Evolutionary conservation across 2,113 vertebrate species (phyloP).

Genomic region (Tauraco erythrolophus): DNA sequence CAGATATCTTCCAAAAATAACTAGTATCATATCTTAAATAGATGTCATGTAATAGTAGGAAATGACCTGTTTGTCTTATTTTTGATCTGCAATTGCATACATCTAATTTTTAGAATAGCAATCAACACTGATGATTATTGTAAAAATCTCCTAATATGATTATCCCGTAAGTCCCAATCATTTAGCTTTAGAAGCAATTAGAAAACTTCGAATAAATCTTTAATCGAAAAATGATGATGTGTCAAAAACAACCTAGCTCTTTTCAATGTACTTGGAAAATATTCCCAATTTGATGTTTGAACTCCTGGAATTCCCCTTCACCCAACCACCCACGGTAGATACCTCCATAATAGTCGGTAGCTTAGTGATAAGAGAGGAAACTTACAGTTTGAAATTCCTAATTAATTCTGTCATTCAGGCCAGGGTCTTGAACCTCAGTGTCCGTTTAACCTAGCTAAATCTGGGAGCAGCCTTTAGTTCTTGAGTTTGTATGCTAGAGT

Average conservation of each 20-base stretch:
- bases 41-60: neutral
- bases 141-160: neutral
- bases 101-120: neutral
- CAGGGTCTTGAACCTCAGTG: neutral
- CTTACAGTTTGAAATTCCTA: neutral
- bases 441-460: neutral
- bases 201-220: neutral
- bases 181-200: neutral
- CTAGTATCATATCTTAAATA: neutral
- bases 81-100: neutral
- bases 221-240: neutral
- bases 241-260: neutral
- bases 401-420: neutral
- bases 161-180: fast-evolving
- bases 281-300: neutral
- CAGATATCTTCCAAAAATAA: neutral
- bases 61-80: neutral
- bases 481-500: neutral
- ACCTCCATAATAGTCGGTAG: neutral
- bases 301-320: neutral
- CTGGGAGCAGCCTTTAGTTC: neutral
- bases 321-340: fast-evolving
- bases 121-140: neutral
- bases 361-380: neutral
- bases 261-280: neutral